These are phyloP conservation scores for Sitta europaea DNA, from an alignment of 2,113 vertebrate species.

Conservation along the genomic window DNA sequence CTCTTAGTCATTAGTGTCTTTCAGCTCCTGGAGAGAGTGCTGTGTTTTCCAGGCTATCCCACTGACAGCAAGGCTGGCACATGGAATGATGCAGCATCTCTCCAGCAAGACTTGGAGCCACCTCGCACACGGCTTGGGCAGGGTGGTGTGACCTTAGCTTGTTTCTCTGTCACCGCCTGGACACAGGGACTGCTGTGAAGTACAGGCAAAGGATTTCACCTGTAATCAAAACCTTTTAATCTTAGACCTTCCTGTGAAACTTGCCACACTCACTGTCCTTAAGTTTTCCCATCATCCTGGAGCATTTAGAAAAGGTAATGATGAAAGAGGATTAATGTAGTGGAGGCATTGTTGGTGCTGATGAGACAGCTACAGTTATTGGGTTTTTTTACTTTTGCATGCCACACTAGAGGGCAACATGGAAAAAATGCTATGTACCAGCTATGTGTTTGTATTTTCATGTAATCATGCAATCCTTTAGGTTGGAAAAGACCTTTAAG, in stretches of 20 bases:
- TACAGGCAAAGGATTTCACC: background rate
- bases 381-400: background rate
- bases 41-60: background rate
- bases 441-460: background rate
- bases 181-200: background rate
- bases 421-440: background rate
- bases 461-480: background rate
- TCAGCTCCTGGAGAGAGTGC: background rate
- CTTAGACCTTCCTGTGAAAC: background rate
- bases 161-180: background rate
- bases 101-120: fast-evolving
- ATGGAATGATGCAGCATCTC: background rate
- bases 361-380: background rate
- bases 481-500: background rate
- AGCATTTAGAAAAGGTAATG: background rate
- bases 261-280: background rate
- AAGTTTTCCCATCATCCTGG: background rate
- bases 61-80: background rate
- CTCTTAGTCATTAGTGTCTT: background rate
- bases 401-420: background rate
- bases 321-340: background rate
- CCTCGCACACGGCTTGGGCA: fast-evolving
- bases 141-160: background rate
- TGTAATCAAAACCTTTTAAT: background rate
- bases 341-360: background rate